phyloP scores from a whole-genome alignment of 2,113 vertebrate species.

The Amphiprion ocellaris region DNA sequence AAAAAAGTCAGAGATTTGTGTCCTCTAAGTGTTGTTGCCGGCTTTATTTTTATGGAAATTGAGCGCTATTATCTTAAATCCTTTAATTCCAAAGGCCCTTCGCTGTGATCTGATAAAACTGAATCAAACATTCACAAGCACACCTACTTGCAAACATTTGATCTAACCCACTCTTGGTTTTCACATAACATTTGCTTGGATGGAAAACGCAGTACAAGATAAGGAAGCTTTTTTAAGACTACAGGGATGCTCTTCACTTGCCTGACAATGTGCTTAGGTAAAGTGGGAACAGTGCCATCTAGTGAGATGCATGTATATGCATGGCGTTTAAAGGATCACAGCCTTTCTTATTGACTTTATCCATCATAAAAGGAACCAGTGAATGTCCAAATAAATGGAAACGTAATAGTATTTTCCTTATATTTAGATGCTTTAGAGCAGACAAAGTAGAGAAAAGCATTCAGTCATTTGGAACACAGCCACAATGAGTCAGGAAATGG shows the following conservation, averaged over 20 bases:
- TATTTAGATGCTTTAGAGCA: slow-evolving; percentile 3
- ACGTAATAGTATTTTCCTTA: not conserved
- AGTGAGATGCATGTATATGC: slow-evolving; percentile 63
- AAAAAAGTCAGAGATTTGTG: slow-evolving; percentile 22
- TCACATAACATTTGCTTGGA: slow-evolving; percentile 49
- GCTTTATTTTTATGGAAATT: slow-evolving; percentile 49
- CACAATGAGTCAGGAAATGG: slow-evolving; percentile 21
- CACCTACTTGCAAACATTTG: slow-evolving; percentile 55
- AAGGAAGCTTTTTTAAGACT: slow-evolving; percentile 43
- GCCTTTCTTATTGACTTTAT: not conserved
- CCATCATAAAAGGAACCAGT: not conserved
- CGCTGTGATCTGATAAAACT: slow-evolving; percentile 50
- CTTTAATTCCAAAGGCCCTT: slow-evolving; percentile 30
- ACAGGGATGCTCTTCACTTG: slow-evolving; percentile 24
- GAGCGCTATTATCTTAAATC: slow-evolving; percentile 34
- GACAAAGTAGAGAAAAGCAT: not conserved
- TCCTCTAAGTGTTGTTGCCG: slow-evolving; percentile 24
- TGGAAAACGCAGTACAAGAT: slow-evolving; percentile 54
- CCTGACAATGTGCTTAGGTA: slow-evolving; percentile 13
- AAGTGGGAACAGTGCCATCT: slow-evolving; percentile 85
- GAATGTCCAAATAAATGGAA: slow-evolving; percentile 1
- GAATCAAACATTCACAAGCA: slow-evolving; percentile 56
- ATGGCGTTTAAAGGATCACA: slow-evolving; percentile 1
- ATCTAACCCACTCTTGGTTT: slow-evolving; percentile 33
- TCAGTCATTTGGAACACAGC: not conserved